These are phyloP conservation scores for Caenorhabditis drosophilae DNA, from an alignment of 2,888 invertebrate species.

Conservation along the genomic window DNA sequence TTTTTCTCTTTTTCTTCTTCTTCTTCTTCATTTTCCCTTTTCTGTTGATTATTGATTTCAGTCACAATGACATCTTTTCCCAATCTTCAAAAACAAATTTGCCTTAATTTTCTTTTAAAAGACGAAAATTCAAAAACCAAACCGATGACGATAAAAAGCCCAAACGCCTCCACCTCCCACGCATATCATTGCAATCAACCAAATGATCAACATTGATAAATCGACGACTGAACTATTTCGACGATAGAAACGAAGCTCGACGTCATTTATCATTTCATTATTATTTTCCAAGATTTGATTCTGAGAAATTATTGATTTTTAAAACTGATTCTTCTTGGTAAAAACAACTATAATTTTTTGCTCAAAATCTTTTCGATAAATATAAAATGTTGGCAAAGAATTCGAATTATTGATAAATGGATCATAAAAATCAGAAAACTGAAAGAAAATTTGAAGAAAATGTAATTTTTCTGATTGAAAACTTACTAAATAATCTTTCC, in stretches of 20 bases:
- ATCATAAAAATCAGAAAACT: conserved; percentile 62
- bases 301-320: too few relatives aligned
- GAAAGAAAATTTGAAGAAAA: conserved; percentile 14
- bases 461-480: background rate
- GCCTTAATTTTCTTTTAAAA: conserved; percentile 5
- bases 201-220: conserved; percentile 53
- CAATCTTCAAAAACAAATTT: conserved; percentile 20
- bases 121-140: conserved; percentile 2
- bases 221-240: conserved; percentile 50
- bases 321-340: too few relatives aligned
- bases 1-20: conserved; percentile 1
- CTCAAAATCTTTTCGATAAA: conserved; percentile 47
- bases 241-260: conserved; percentile 55
- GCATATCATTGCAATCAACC: conserved; percentile 62
- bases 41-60: too few relatives aligned
- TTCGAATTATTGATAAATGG: conserved; percentile 47
- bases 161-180: conserved; percentile 59
- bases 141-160: conserved; percentile 46
- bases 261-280: background rate
- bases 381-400: conserved; percentile 53
- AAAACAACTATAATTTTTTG: conserved; percentile 33
- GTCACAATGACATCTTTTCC: conserved; percentile 30
- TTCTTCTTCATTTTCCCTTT: too few relatives aligned
- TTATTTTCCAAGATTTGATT: background rate
- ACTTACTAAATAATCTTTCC: conserved; percentile 50